These are phyloP conservation scores for Cassiopea xamachana DNA, from an alignment of 30 jellyfish, hydroid and myxozoan species.

Conservation along the genomic window DNA sequence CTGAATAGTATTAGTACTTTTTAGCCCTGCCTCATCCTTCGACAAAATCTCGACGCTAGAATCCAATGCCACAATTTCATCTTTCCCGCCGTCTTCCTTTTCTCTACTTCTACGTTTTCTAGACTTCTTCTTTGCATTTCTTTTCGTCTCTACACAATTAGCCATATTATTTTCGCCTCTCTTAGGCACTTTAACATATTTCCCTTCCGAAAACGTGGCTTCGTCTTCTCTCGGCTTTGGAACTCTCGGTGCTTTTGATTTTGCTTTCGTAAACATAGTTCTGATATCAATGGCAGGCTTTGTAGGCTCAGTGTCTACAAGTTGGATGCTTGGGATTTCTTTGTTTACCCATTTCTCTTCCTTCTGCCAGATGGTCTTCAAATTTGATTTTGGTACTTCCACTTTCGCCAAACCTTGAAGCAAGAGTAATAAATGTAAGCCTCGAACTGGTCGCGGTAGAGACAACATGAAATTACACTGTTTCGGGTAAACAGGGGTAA, in stretches of 20 bases:
- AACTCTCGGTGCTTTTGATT: neutral
- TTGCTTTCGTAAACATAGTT: slow-evolving; percentile 13
- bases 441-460: no score
- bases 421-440: neutral
- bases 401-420: slow-evolving; percentile 58
- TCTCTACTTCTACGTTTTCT: neutral
- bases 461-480: no score
- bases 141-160: neutral
- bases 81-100: neutral
- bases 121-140: neutral
- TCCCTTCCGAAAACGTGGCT: neutral
- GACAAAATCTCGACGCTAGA: neutral
- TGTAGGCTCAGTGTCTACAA: neutral
- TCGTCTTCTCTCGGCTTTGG: neutral
- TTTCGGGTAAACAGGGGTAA: no score
- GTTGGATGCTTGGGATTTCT: neutral
- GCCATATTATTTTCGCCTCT: neutral
- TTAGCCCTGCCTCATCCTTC: neutral
- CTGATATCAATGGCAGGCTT: slow-evolving; percentile 26
- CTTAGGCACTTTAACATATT: neutral
- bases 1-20: neutral
- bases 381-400: slow-evolving; percentile 43
- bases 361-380: slow-evolving; percentile 63
- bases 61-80: neutral
- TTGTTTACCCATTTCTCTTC: slow-evolving; percentile 14